These are phyloP conservation scores for Chiloscyllium punctatum DNA, from an alignment of 2,797 vertebrate genomes.

Conservation along the genomic window DNA sequence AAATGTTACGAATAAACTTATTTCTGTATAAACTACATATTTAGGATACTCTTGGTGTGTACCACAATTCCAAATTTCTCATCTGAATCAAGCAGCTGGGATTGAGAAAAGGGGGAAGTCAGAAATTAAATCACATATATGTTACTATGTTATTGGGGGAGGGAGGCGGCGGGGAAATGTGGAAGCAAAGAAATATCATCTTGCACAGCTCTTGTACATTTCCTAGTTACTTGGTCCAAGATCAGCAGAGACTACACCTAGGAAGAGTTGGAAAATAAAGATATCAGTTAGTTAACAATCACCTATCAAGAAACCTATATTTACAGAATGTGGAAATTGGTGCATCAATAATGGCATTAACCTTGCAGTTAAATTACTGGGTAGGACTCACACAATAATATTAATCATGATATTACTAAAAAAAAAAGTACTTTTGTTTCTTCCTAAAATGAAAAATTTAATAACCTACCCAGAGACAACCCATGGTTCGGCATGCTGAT, in stretches of 20 bases:
- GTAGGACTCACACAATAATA: background rate
- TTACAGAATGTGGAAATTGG: background rate
- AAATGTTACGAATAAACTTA: background rate
- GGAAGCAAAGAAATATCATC: background rate
- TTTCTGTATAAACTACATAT: background rate
- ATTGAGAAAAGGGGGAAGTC: background rate
- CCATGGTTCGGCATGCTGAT: conserved; percentile 97
- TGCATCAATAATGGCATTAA: background rate
- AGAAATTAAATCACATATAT: background rate
- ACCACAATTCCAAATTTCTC: background rate
- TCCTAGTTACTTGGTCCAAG: background rate
- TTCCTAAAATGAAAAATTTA: background rate
- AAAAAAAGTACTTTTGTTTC: background rate
- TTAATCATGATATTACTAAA: no score
- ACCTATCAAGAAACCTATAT: background rate
- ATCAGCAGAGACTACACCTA: background rate
- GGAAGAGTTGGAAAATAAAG: background rate
- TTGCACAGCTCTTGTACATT: background rate
- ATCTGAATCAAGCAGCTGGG: background rate
- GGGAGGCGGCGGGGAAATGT: no score
- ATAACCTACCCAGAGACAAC: conserved; percentile 86
- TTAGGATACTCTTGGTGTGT: background rate
- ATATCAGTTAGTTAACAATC: background rate
- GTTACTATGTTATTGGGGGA: background rate
- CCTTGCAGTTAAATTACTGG: background rate